Evolutionary conservation across 1,140 invertebrate species (phyloP).

Genomic region (Zaprionus gabonicus): DNA sequence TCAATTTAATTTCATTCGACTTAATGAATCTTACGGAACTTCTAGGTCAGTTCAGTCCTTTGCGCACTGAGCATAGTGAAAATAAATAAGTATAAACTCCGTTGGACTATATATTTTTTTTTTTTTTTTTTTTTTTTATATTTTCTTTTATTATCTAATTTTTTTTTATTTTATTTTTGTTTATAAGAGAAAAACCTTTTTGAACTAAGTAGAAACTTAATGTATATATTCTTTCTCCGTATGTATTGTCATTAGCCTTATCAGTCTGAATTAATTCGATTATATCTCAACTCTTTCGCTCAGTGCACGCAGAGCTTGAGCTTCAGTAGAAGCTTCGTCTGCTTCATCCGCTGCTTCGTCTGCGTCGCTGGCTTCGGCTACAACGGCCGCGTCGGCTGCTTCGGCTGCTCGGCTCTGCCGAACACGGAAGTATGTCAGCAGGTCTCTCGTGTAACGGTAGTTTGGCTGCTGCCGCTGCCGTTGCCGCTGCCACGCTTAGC

Average conservation of each 20-base stretch:
- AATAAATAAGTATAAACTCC: too few relatives aligned
- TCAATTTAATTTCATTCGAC: too few relatives aligned
- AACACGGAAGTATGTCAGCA: conserved; percentile 84
- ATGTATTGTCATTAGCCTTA: background rate
- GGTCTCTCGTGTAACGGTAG: conserved; percentile 84
- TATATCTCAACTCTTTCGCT: conserved; percentile 10
- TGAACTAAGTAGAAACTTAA: background rate
- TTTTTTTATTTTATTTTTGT: background rate
- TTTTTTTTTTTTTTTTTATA: background rate
- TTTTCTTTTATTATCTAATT: background rate
- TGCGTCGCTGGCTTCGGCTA: conserved; percentile 31
- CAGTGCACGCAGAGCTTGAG: conserved; percentile 39
- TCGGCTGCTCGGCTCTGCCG: conserved; percentile 58
- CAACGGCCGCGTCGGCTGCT: conserved; percentile 29
- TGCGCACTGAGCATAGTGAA: too few relatives aligned
- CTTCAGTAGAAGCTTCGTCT: conserved; percentile 21
- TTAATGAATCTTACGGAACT: too few relatives aligned
- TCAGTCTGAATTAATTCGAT: background rate
- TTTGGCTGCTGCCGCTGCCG: conserved; percentile 58
- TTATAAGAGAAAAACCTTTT: background rate
- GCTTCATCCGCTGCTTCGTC: conserved; percentile 1
- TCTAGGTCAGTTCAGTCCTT: too few relatives aligned
- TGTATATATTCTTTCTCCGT: background rate
- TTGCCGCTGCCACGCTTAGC: conserved; percentile 67
- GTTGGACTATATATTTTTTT: background rate